phyloP scores from a whole-genome alignment of 2,113 vertebrate genomes.

The Prochilodus magdalenae region DNA sequence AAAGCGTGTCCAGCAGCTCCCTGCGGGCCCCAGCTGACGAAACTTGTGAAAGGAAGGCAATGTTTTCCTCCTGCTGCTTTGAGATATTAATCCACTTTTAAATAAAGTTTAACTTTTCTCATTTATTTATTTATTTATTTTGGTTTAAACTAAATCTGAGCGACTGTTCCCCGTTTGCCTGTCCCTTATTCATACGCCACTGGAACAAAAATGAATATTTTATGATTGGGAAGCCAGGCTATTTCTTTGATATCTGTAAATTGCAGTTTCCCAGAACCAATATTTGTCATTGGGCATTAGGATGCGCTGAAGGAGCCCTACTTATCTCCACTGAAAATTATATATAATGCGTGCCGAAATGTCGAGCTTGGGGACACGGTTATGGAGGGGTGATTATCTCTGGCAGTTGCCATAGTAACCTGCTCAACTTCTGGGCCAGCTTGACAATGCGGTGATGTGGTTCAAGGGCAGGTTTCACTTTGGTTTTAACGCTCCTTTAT shows the following conservation, averaged over 20 bases:
- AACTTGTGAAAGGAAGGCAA: slow-evolving; percentile 1
- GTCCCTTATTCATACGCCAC: not conserved
- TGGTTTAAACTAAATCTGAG: not conserved
- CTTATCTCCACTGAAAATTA: slow-evolving; percentile 30
- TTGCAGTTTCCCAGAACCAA: slow-evolving; percentile 26
- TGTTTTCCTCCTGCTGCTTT: not conserved
- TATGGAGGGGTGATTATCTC: slow-evolving; percentile 45
- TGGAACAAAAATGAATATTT: slow-evolving; percentile 6
- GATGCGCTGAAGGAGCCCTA: slow-evolving; percentile 2
- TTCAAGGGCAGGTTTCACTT: slow-evolving; percentile 38
- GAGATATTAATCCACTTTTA: slow-evolving; percentile 17
- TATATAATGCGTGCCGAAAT: slow-evolving; percentile 30
- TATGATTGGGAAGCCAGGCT: not conserved
- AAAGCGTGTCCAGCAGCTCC: slow-evolving; percentile 33
- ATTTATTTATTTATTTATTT: not conserved
- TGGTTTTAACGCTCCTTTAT: not conserved
- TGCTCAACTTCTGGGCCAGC: slow-evolving; percentile 17
- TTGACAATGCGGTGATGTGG: slow-evolving; percentile 23
- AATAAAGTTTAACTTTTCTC: slow-evolving; percentile 31
- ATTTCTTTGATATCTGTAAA: slow-evolving; percentile 16
- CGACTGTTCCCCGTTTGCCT: not conserved
- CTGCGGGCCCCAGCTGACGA: not conserved
- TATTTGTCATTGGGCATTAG: slow-evolving; percentile 32
- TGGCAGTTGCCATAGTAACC: slow-evolving; percentile 53
- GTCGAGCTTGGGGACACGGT: slow-evolving; percentile 32